A percentile compares a stretch with the other conserved stretches of the same genome.
Conservation (phyloP, 2,888 invertebrate genomes). For the Cactoblastis cactorum region DNA sequence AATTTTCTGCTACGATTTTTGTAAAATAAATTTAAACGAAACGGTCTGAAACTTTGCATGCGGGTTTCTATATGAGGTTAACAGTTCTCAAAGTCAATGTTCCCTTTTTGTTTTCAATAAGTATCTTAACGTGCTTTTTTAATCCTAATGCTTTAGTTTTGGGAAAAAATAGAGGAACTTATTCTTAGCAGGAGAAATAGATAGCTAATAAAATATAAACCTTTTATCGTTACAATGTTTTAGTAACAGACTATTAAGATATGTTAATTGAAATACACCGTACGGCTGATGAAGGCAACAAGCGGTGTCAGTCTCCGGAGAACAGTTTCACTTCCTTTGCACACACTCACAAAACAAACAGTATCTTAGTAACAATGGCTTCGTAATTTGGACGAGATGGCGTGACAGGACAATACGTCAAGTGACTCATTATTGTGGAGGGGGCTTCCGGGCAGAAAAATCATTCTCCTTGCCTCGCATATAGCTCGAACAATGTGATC, state of each 20-base stretch:
- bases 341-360: constrained; percentile 71
- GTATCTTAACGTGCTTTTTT: background rate
- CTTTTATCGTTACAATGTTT: no score
- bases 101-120: background rate
- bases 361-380: constrained; percentile 71
- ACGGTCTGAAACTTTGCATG: background rate
- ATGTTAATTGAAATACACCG: constrained; percentile 34
- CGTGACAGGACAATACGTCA: constrained; percentile 68
- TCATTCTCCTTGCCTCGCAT: constrained; percentile 48
- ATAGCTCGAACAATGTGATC: constrained; percentile 44
- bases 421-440: constrained; percentile 72
- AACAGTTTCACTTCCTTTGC: constrained; percentile 72
- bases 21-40: background rate
- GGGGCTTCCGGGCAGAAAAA: constrained; percentile 61
- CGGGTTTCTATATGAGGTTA: background rate
- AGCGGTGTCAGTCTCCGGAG: constrained; percentile 49
- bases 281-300: constrained; percentile 39
- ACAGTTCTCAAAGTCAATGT: no score
- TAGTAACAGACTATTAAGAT: constrained; percentile 23
- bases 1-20: background rate
- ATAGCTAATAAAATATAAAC: no score
- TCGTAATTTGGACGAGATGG: constrained; percentile 69
- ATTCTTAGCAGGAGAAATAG: no score
- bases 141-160: no score
- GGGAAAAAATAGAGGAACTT: no score